phyloP scores from a whole-genome alignment of 2,888 invertebrate genomes.

The Synanthedon formicaeformis region DNA sequence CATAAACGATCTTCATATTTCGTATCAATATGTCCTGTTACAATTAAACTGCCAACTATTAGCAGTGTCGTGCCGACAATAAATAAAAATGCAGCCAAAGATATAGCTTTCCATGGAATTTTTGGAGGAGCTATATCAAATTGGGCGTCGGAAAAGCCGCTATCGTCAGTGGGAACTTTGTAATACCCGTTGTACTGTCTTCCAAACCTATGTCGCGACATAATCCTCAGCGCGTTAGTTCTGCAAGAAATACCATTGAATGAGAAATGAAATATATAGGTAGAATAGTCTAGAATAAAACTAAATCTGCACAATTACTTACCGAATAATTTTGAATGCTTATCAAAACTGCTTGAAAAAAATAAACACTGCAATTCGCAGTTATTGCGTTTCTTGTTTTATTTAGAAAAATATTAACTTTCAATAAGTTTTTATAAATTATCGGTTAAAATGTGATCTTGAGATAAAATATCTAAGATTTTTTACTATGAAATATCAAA shows the following conservation, averaged over 20 bases:
- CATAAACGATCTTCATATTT: constrained; percentile 90
- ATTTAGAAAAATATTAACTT: too few relatives aligned
- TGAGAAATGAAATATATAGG: background rate
- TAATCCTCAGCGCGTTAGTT: constrained; percentile 33
- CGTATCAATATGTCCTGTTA: constrained; percentile 83
- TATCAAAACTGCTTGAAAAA: too few relatives aligned
- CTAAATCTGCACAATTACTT: too few relatives aligned
- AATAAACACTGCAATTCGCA: too few relatives aligned
- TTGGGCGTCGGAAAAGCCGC: constrained; percentile 79
- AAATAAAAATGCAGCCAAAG: constrained; percentile 80
- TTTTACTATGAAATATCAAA: too few relatives aligned
- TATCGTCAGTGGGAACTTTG: constrained; percentile 65
- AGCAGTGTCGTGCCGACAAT: constrained; percentile 81
- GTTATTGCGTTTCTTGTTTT: too few relatives aligned
- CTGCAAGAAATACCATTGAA: background rate
- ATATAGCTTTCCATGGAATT: constrained; percentile 88
- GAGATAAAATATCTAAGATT: too few relatives aligned
- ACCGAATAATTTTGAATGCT: too few relatives aligned
- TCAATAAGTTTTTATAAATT: too few relatives aligned
- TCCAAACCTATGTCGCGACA: constrained; percentile 72
- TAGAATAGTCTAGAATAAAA: too few relatives aligned
- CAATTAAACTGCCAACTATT: constrained; percentile 81
- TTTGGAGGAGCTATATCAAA: constrained; percentile 75
- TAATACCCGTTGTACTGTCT: constrained; percentile 75
- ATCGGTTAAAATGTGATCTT: too few relatives aligned